Evolutionary conservation across 2,113 vertebrate genomes (phyloP).

Genomic region (Hystrix brachyura): DNA sequence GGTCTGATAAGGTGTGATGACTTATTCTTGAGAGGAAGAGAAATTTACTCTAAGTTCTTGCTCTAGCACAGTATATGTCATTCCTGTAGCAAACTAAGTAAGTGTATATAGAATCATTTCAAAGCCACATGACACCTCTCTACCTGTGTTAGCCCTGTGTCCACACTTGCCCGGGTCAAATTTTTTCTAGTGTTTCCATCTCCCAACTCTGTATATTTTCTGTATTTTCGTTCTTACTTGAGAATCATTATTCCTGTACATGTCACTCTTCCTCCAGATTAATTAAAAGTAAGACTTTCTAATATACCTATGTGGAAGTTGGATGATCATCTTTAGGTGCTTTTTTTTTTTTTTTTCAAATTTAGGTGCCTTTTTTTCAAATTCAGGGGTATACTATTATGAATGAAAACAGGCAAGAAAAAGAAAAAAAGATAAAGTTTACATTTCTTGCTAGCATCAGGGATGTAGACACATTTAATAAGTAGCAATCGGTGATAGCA

Average conservation of each 20-base stretch:
- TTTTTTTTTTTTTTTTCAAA: background rate
- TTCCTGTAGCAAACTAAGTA: background rate
- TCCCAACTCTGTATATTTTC: background rate
- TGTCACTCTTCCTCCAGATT: background rate
- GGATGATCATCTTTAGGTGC: background rate
- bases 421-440: background rate
- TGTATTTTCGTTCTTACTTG: background rate
- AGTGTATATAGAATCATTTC: background rate
- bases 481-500: background rate
- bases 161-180: background rate
- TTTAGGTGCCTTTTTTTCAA: background rate
- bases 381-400: background rate
- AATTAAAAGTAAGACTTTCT: slow-evolving; percentile 24
- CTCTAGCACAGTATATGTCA: background rate
- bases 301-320: background rate
- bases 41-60: background rate
- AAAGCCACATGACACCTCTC: background rate
- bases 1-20: background rate
- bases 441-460: background rate
- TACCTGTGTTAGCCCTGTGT: background rate
- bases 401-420: background rate
- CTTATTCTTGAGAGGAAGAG: background rate
- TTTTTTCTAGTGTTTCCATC: background rate
- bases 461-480: background rate
- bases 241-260: background rate